Conservation (phyloP, 2,113 vertebrate species). For the Monopterus albus region DNA sequence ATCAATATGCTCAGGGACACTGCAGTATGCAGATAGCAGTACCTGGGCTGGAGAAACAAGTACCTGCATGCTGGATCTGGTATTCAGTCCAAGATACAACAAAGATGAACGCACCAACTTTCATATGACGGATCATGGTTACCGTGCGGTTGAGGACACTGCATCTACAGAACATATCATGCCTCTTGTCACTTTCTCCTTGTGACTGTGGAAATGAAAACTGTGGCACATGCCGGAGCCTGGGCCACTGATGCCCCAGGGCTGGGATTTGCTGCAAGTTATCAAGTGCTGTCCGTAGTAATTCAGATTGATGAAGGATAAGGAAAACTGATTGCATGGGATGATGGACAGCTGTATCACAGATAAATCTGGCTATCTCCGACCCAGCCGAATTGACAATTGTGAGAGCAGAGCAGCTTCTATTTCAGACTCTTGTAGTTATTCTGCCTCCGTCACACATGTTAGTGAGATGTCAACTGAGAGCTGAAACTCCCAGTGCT, state of each 20-base stretch:
- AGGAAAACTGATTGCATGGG: constrained; percentile 68
- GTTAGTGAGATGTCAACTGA: constrained; percentile 75
- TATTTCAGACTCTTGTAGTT: constrained; percentile 67
- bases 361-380: constrained; percentile 69
- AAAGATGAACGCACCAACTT: constrained; percentile 19
- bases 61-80: constrained; percentile 14
- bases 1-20: background rate
- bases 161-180: constrained; percentile 28
- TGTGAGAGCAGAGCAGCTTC: constrained; percentile 55
- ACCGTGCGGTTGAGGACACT: constrained; percentile 9
- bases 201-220: constrained; percentile 54
- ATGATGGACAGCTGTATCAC: constrained; percentile 77
- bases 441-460: constrained; percentile 71
- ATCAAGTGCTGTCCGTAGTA: constrained; percentile 64
- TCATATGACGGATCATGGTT: constrained; percentile 27
- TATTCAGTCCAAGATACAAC: constrained; percentile 20
- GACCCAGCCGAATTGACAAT: constrained; percentile 64
- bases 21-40: constrained; percentile 10
- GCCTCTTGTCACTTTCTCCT: constrained; percentile 34
- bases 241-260: background rate
- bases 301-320: constrained; percentile 77
- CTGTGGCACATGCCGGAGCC: constrained; percentile 5
- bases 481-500: constrained; percentile 51
- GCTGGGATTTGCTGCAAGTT: constrained; percentile 60
- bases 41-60: constrained; percentile 1